Base-by-base conservation (phyloP, 1,140 invertebrate species). In the Eciton burchellii region DNA sequence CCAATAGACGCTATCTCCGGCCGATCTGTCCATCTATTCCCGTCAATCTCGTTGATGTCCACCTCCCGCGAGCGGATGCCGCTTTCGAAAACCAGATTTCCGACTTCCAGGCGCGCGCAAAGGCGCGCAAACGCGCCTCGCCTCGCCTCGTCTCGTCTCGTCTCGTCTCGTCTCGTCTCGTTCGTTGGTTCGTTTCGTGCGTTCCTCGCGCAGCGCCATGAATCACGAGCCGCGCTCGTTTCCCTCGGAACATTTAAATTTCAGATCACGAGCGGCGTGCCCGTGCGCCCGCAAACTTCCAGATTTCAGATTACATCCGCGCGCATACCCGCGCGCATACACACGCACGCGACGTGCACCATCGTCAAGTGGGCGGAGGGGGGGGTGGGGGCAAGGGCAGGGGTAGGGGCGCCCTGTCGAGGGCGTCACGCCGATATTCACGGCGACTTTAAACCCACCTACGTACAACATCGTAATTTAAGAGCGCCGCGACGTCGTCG, bases 201-300 rank as follows among this genome's bases (percentile, higher is more conserved):
- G 74, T 45, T 70, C n/a, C 35, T 26, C 35, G 49, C 19, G 35
- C 24, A 59, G 19, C 26, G 19, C 79, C 62, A 73, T 72, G 79
- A 81, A 81, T 72, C 68, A 81, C 70, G n/a, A n/a, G 54, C 21
- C 29, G 16, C 56, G 43, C 79, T 47, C 43, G 56, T 72, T 73
- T 35, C 35, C 79, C 19, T 41, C 54, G 19, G n/a, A 56, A 74
- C 79, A 81, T 81, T 81, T 74, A 73, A 81, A 81, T 81, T 72
- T 81, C 70, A 81, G 70, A 81, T 81, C 68, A 79, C 63, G 63
- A 21, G 24, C 62, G n/a, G 72, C 6, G 35, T n/a, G 35, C 56
- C 56, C 71, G 56, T 63, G 59, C 72, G 26, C 24, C 79, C 66
- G 43, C 57, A 35, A 60, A 81, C 54, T 19, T 81, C 56, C 56